Base-by-base conservation (phyloP, 92 coral and sea anemone species). In the Porites divaricata region DNA sequence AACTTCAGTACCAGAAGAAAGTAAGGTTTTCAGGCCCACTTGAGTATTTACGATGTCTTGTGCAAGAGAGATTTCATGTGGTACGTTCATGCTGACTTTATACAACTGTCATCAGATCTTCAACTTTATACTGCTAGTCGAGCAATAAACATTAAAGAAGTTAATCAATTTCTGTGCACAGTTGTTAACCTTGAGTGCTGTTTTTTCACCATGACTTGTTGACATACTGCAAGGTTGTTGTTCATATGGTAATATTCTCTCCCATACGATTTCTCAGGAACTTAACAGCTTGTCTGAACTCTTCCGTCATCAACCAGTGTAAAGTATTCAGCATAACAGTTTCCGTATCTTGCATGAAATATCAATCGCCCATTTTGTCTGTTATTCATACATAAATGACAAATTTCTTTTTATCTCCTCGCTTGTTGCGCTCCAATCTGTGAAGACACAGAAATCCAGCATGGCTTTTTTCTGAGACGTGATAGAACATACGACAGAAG, bases 401-500 rank as follows among this genome's bases (percentile, higher is more conserved):
- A 41, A 82, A 82, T 71, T 71, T 73, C 22, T 19, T 63, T 51
- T 22, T 82, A 8, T 25, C 1, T 25, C 28, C 28, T 25, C 28
- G 58, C 19, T 9, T 52, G 13, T 9, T 59, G 73, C 86, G 72
- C 6, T 51, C n/a, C 48, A 79, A 72, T 61, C 15, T 17, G 24
- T 62, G 35, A 9, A 82, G 79, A 82, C 86, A 82, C 0, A 26
- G 24, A 82, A 71, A 82, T 61, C 71, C 63, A 2, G 53, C 10
- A 45, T 23, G 58, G 62, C 72, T 45, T 4, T 71, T 71, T 58
- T 72, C 72, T 13, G 86, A 49, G 15, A 82, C 86, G 26, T 72
- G 86, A 70, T 82, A 82, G 75, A 72, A 82, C 72, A 82, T 72
- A 1, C 50, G 79, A 22, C 86, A 82, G 52, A 82, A 82, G 51